phyloP scores from a whole-genome alignment of 2,113 vertebrate genomes.

The Nyctibius bracteatus region DNA sequence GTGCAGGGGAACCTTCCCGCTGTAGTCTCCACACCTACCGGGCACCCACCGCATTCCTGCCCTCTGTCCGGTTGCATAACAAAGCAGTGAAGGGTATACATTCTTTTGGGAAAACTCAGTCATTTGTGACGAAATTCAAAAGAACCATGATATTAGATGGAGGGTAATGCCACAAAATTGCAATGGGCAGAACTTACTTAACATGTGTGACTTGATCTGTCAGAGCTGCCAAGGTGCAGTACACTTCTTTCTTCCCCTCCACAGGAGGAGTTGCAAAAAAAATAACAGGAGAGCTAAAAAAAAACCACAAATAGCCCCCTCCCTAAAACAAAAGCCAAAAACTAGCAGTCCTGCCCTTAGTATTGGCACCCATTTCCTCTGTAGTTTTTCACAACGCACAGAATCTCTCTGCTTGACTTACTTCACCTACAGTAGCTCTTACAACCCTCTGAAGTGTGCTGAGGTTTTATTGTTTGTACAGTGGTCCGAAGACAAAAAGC shows the following conservation, averaged over 20 bases:
- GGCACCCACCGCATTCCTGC: fast-evolving
- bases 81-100: background rate
- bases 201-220: background rate
- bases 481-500: background rate
- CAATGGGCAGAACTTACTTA: background rate
- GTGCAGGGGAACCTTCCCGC: fast-evolving
- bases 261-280: background rate
- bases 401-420: background rate
- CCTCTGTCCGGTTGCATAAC: fast-evolving
- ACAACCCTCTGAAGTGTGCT: background rate
- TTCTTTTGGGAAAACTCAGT: background rate
- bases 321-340: background rate
- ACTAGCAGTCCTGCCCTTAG: background rate
- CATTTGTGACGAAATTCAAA: background rate
- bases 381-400: background rate
- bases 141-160: background rate
- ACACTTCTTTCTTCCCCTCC: background rate
- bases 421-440: background rate
- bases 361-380: fast-evolving
- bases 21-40: background rate
- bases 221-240: background rate
- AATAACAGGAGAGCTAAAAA: background rate
- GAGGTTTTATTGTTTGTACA: background rate
- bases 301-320: fast-evolving
- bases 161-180: background rate